These are phyloP conservation scores for Leptopilina syphax DNA, from an alignment of 2,888 invertebrate species.

Conservation along the genomic window DNA sequence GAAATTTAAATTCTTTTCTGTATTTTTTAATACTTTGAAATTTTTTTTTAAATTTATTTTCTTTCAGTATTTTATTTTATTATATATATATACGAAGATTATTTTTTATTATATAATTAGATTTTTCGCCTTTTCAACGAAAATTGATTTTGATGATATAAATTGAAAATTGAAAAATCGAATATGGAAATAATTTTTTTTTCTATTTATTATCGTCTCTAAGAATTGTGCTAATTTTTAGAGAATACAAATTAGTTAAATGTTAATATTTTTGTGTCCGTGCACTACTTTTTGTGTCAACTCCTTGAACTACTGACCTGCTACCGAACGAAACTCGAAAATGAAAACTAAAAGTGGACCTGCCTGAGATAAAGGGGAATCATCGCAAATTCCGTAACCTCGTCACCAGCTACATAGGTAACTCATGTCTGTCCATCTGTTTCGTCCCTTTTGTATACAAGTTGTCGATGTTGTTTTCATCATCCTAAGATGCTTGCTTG, in stretches of 20 bases:
- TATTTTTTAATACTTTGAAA: no score
- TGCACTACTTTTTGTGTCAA: slow-evolving; percentile 76
- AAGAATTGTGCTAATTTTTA: slow-evolving; percentile 41
- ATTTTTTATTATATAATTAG: no score
- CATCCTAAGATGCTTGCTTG: slow-evolving; percentile 44
- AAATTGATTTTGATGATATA: no score
- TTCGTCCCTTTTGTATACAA: slow-evolving; percentile 52
- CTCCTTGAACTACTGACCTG: slow-evolving; percentile 72
- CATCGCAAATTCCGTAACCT: slow-evolving; percentile 99
- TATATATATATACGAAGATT: no score
- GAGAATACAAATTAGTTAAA: slow-evolving; percentile 68
- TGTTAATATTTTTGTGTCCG: slow-evolving; percentile 76
- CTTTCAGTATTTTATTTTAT: no score
- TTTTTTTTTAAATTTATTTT: no score
- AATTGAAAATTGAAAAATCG: background rate
- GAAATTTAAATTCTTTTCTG: no score
- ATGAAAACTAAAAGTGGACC: slow-evolving; percentile 88
- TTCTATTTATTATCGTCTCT: background rate
- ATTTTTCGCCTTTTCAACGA: no score
- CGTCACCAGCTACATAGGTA: slow-evolving; percentile 99
- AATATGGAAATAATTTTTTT: background rate
- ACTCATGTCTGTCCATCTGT: slow-evolving; percentile 73
- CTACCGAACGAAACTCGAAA: slow-evolving; percentile 70
- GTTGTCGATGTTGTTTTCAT: slow-evolving; percentile 57
- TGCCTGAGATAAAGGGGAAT: slow-evolving; percentile 98